These are phyloP conservation scores for Erythrolamprus reginae DNA, from an alignment of 2,113 vertebrate species.

Conservation along the genomic window DNA sequence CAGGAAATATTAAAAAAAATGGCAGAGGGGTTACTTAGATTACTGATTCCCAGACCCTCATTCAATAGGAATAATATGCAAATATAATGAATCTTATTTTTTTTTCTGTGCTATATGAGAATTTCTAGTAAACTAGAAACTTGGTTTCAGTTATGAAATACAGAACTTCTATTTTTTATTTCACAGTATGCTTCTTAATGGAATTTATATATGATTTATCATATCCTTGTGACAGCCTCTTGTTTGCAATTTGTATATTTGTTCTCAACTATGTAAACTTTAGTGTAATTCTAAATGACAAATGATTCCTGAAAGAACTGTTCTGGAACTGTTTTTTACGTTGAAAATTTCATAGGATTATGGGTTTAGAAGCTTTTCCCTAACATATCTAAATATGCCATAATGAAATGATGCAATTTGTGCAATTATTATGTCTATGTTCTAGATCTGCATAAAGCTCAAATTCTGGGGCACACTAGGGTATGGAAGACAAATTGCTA, in stretches of 20 bases:
- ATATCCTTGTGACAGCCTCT: neutral
- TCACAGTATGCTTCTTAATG: neutral
- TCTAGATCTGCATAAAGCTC: neutral
- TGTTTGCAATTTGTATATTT: neutral
- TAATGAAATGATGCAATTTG: neutral
- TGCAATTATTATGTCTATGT: neutral
- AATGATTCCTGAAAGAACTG: neutral
- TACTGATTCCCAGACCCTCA: neutral
- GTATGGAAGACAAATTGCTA: neutral
- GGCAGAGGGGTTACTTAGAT: neutral
- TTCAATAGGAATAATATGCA: neutral
- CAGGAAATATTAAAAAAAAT: neutral
- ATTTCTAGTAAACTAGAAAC: neutral
- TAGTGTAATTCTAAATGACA: neutral
- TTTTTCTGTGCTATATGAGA: neutral
- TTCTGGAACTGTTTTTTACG: neutral
- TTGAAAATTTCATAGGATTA: neutral
- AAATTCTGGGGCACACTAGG: neutral
- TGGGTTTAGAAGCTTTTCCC: neutral
- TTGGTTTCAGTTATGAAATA: neutral
- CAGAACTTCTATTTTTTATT: neutral
- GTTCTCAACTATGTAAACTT: neutral
- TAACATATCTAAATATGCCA: neutral
- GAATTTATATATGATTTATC: neutral
- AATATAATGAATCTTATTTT: neutral